Evolutionary conservation across 2,888 invertebrate species (phyloP).

Genomic region (Chymomyza amoena): DNA sequence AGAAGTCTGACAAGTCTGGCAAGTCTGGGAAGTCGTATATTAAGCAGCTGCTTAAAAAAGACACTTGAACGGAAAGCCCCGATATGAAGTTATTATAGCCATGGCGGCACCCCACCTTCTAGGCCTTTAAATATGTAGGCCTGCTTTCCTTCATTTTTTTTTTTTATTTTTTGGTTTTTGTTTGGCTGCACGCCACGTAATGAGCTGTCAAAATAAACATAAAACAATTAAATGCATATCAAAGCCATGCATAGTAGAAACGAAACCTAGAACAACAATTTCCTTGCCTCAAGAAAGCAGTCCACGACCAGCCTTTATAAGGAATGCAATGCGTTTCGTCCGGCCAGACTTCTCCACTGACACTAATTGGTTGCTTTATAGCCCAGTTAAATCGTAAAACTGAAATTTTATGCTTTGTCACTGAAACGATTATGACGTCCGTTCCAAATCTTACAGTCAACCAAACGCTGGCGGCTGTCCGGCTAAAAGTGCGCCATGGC

Average conservation of each 20-base stretch:
- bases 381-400: conserved; percentile 71
- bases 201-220: conserved; percentile 70
- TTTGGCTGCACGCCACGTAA: conserved; percentile 13
- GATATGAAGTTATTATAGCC: conserved; percentile 7
- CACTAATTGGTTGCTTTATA: conserved; percentile 76
- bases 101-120: background rate
- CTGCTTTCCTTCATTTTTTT: background rate
- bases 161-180: conserved; percentile 38
- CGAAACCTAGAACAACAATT: background rate
- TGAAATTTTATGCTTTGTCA: conserved; percentile 73
- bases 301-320: conserved; percentile 3
- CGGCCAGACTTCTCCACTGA: conserved; percentile 50
- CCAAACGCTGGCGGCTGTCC: background rate
- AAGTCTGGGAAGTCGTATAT: conserved; percentile 61
- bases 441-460: conserved; percentile 31
- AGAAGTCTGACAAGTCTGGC: background rate
- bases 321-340: conserved; percentile 23
- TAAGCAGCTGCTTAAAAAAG: conserved; percentile 63
- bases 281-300: background rate
- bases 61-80: conserved; percentile 45
- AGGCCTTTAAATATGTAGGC: background rate
- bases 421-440: conserved; percentile 74
- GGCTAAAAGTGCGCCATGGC: conserved; percentile 27
- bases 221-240: conserved; percentile 71
- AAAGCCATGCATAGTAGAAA: conserved; percentile 24